These are phyloP conservation scores for Lampropteryx suffumata DNA, from an alignment of 2,888 invertebrate genomes.

Conservation along the genomic window DNA sequence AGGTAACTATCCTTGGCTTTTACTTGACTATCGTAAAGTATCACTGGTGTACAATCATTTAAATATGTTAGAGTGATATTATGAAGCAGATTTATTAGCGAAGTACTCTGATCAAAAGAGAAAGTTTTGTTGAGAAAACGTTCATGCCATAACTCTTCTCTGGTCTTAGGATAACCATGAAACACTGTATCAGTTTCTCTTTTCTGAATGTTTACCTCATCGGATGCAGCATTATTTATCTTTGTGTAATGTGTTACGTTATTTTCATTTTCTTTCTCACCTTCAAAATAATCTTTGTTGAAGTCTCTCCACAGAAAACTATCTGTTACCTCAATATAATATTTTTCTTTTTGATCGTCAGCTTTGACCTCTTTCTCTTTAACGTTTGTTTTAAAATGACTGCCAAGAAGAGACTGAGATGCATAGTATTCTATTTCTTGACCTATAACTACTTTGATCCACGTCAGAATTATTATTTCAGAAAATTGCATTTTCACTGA, in stretches of 20 bases:
- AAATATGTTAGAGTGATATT: constrained; percentile 84
- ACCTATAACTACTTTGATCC: constrained; percentile 25
- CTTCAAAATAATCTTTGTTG: neutral
- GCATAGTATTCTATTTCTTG: constrained; percentile 63
- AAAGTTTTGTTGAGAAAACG: constrained; percentile 68
- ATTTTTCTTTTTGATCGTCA: neutral
- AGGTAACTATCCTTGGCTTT: constrained; percentile 81
- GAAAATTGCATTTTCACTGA: constrained; percentile 21
- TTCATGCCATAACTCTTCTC: constrained; percentile 78
- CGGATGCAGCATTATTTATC: neutral
- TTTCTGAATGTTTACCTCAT: constrained; percentile 30
- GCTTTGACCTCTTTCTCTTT: constrained; percentile 7
- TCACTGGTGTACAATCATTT: constrained; percentile 84
- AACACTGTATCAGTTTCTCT: constrained; percentile 79
- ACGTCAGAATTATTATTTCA: constrained; percentile 15
- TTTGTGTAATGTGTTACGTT: neutral
- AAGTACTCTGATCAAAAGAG: constrained; percentile 78
- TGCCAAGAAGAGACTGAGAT: constrained; percentile 43
- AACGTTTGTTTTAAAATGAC: neutral
- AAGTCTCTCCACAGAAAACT: constrained; percentile 17
- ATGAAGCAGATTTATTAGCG: constrained; percentile 83
- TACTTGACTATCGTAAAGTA: constrained; percentile 85
- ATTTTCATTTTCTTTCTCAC: neutral
- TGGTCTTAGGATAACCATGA: constrained; percentile 82
- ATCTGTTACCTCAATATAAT: neutral